Evolutionary conservation across 2,797 vertebrate species (phyloP), one percentile per base, ranked within the genome.

Genomic region (Molossus alvarezi): DNA sequence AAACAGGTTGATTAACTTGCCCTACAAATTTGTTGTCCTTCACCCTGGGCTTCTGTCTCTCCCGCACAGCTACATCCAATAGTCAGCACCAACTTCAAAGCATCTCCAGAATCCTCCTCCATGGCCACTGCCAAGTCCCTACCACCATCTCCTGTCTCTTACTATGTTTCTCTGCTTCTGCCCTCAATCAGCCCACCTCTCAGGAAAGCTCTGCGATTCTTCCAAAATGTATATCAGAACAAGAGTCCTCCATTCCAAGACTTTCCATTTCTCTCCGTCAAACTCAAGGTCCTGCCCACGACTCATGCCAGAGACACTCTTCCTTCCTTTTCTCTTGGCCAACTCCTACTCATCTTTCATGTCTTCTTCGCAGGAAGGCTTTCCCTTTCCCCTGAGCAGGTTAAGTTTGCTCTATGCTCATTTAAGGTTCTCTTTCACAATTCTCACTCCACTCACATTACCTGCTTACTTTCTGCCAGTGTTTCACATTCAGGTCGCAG

Each of bases 61-160:
- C 45, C 23, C 1, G 1, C 2, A 45, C 21, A n/a, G 0, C 17
- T 37, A 8, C 8, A 41, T 55, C 45, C n/a, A 72, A 0, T 20
- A 57, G 62, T 14, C 17, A 23, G 2, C 37, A n/a, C 6, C 23
- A 9, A 29, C 41, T 45, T 33, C 64, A 18, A 18, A 65, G 48
- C 18, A n/a, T 23, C 53, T 83, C 6, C 20, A 51, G 48, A 55
- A 20, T 33, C 18, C 0, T 33, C 29, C 25, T 33, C 5, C n/a
- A 14, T 0, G 17, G 87, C 57, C 69, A n/a, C 25, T 0, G 1
- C 51, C 15, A 20, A 4, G 15, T 8, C 48, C 3, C 25, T 57
- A 33, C 55, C 9, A 27, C n/a, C 18, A 13, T 15, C n/a, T 77
- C 6, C 29, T 41, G 1, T 76, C n/a, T 75, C 88, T 76, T 21